A percentile compares a stretch with the other conserved stretches of the same genome.
These are phyloP conservation scores for Nematolebias whitei DNA, from an alignment of 2,113 vertebrate genomes.

Conservation along the genomic window DNA sequence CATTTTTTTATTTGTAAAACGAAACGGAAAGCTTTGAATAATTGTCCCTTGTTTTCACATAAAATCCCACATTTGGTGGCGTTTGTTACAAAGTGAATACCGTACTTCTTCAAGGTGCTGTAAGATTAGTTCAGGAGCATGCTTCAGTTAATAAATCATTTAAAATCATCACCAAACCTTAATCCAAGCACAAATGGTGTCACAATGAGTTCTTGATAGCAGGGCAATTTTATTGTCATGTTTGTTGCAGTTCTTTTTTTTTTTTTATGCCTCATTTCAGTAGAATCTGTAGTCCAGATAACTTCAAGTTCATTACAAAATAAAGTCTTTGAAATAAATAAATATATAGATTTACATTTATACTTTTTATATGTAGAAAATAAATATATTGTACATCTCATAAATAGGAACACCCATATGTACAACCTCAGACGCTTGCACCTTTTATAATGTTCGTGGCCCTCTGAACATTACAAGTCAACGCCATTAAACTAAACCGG, in stretches of 20 bases:
- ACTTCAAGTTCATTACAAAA: constrained; percentile 86
- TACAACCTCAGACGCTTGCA: constrained; percentile 91
- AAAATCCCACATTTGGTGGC: no score
- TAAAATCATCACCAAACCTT: constrained; percentile 70
- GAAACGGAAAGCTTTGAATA: no score
- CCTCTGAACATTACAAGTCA: constrained; percentile 81
- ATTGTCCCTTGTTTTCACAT: no score
- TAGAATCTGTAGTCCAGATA: constrained; percentile 83
- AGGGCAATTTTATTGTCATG: constrained; percentile 96
- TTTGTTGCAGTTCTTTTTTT: constrained; percentile 67
- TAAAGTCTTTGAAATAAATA: constrained; percentile 98
- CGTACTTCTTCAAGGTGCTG: no score
- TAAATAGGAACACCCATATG: constrained; percentile 98
- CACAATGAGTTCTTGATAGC: constrained; percentile 70
- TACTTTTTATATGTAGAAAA: constrained; percentile 98
- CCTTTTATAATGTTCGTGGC: constrained; percentile 84
- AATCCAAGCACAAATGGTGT: constrained; percentile 71
- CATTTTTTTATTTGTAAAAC: no score
- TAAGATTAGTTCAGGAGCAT: no score
- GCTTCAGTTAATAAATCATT: constrained; percentile 27
- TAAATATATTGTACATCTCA: constrained; percentile 99
- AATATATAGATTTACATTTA: constrained; percentile 99
- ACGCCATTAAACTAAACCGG: constrained; percentile 69
- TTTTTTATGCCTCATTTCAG: constrained; percentile 75
- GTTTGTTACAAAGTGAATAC: no score